These are phyloP conservation scores for Corvus moneduloides DNA, from an alignment of 2,113 vertebrate species.

Conservation along the genomic window DNA sequence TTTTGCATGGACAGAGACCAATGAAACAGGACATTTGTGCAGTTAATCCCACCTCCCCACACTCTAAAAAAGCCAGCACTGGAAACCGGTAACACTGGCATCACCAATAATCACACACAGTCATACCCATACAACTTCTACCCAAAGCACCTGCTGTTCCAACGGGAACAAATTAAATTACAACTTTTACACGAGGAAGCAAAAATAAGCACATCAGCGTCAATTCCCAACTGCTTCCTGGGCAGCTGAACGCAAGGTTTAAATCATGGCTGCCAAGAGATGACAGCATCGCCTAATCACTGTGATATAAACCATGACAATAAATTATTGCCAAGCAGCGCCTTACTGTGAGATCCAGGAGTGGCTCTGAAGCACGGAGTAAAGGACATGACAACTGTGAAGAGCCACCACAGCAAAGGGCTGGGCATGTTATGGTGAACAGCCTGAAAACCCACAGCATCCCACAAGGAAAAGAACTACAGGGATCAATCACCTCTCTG, in stretches of 20 bases:
- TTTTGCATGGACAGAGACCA: not conserved
- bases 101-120: not conserved
- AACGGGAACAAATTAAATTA: not conserved
- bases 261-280: not conserved
- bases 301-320: not conserved
- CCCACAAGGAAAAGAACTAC: not conserved
- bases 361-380: accelerated
- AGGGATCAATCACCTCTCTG: not conserved
- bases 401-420: not conserved
- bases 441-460: not conserved
- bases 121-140: not conserved
- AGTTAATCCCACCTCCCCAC: not conserved
- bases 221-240: not conserved
- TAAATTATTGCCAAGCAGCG: not conserved
- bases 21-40: not conserved
- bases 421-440: not conserved
- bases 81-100: not conserved
- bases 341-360: not conserved
- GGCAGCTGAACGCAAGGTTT: not conserved
- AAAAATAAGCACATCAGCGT: conserved; percentile 6
- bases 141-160: not conserved
- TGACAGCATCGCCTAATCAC: not conserved
- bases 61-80: not conserved
- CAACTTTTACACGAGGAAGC: not conserved
- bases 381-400: not conserved